Conservation (phyloP, 2,888 invertebrate species). For the Argyra leucocephala region DNA sequence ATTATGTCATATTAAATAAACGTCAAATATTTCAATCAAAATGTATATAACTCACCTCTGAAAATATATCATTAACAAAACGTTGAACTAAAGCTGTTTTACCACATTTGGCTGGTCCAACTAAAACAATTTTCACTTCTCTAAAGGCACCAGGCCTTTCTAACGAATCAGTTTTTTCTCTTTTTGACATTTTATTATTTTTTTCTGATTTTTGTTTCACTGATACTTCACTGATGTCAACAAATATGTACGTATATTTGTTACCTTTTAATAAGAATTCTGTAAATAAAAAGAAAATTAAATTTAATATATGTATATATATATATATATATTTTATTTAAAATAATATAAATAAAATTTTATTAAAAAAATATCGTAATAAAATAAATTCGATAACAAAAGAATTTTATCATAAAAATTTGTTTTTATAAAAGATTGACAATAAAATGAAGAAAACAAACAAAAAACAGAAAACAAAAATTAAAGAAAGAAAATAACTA, state of each 20-base stretch:
- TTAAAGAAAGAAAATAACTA: neutral
- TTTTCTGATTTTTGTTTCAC: too few relatives aligned
- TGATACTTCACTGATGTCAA: too few relatives aligned
- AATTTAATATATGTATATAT: too few relatives aligned
- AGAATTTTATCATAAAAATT: neutral
- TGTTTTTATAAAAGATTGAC: too few relatives aligned
- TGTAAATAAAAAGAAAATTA: neutral
- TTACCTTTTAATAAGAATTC: neutral
- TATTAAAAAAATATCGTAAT: too few relatives aligned
- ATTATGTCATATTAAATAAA: too few relatives aligned
- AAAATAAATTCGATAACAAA: neutral
- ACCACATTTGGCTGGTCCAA: conserved; percentile 57
- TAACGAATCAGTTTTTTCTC: conserved; percentile 24
- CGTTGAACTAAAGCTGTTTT: conserved; percentile 58
- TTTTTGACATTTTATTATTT: conserved; percentile 21
- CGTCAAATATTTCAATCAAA: too few relatives aligned
- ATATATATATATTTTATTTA: too few relatives aligned
- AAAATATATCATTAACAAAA: conserved; percentile 51
- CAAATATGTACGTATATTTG: too few relatives aligned
- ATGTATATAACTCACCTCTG: conserved; percentile 49
- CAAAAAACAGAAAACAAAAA: neutral
- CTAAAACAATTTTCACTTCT: conserved; percentile 54
- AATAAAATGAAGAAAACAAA: too few relatives aligned
- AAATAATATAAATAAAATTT: too few relatives aligned
- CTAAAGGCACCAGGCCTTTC: conserved; percentile 23